Evolutionary conservation across 1,140 invertebrate genomes (phyloP).

Genomic region (Eurosta solidaginis): DNA sequence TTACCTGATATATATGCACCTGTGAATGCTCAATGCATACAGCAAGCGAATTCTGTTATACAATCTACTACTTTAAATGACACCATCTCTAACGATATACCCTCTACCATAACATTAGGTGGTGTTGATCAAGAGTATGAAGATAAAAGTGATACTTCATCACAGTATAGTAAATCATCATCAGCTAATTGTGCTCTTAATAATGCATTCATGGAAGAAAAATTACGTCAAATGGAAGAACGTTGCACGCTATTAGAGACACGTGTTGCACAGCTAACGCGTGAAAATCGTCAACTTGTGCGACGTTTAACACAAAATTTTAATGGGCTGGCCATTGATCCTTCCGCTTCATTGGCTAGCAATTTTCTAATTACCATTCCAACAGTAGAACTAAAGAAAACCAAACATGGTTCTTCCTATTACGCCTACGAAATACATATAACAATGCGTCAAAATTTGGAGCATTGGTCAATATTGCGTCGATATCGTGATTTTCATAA

Average conservation of each 20-base stretch:
- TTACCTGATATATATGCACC: slow-evolving; percentile 32
- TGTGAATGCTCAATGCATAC: neutral
- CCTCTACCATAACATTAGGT: neutral
- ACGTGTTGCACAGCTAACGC: slow-evolving; percentile 47
- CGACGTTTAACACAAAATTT: slow-evolving; percentile 51
- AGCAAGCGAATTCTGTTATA: neutral
- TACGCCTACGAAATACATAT: slow-evolving; percentile 55
- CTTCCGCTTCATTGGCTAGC: slow-evolving; percentile 46
- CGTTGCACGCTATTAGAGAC: slow-evolving; percentile 52
- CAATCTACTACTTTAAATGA: neutral
- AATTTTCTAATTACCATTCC: slow-evolving; percentile 59
- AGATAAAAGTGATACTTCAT: slow-evolving; percentile 52
- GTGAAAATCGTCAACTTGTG: slow-evolving; percentile 50
- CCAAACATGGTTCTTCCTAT: slow-evolving; percentile 38
- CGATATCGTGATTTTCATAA: slow-evolving; percentile 85
- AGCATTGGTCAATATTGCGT: slow-evolving; percentile 88
- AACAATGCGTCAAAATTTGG: slow-evolving; percentile 64
- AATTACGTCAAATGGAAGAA: slow-evolving; percentile 44
- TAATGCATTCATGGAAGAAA: slow-evolving; percentile 41
- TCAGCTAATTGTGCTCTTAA: slow-evolving; percentile 40
- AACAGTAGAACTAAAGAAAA: slow-evolving; percentile 47
- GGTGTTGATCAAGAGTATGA: slow-evolving; percentile 48
- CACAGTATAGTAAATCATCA: slow-evolving; percentile 56
- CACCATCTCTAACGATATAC: neutral
- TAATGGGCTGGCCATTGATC: slow-evolving; percentile 50